phyloP scores from a whole-genome alignment of 53 echinoderm and acorn worm species.

The Temnopleurus reevesii region DNA sequence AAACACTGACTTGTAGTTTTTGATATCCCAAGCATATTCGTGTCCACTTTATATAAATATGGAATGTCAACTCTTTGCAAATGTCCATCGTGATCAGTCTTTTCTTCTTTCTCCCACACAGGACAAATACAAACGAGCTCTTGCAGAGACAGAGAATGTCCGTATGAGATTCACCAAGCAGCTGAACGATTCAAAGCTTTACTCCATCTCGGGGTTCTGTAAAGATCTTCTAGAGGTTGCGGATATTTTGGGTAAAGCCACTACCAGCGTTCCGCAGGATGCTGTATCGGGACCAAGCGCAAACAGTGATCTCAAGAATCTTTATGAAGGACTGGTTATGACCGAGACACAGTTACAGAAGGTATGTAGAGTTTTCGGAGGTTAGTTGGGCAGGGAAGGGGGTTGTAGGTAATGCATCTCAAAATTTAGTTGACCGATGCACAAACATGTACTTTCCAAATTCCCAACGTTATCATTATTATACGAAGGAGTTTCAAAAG shows the following conservation, averaged over 20 bases:
- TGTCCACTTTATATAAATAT: too few species aligned
- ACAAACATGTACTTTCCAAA: too few species aligned
- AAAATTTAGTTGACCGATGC: too few species aligned
- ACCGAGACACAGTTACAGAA: slow-evolving; percentile 93
- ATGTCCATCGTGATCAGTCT: too few species aligned
- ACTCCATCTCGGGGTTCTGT: slow-evolving; percentile 93
- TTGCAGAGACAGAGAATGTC: slow-evolving; percentile 96
- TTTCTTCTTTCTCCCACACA: background rate
- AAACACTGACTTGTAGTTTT: too few species aligned
- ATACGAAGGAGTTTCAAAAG: too few species aligned
- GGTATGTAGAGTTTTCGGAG: too few species aligned
- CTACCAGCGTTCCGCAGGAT: slow-evolving; percentile 85
- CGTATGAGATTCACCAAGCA: slow-evolving; percentile 80
- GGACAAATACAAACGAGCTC: slow-evolving; percentile 96
- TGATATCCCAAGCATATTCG: too few species aligned
- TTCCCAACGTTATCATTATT: too few species aligned
- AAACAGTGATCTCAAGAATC: slow-evolving; percentile 76
- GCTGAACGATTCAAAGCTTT: slow-evolving; percentile 88
- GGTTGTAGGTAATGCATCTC: too few species aligned
- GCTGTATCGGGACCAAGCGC: slow-evolving; percentile 60
- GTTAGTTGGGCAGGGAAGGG: too few species aligned
- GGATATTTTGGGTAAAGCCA: slow-evolving; percentile 81
- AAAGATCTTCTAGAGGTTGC: slow-evolving; percentile 96
- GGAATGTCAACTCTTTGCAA: too few species aligned
- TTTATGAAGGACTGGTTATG: slow-evolving; percentile 89